Evolutionary conservation across 2,888 invertebrate genomes (phyloP).

Genomic region (Melanotus villosus): DNA sequence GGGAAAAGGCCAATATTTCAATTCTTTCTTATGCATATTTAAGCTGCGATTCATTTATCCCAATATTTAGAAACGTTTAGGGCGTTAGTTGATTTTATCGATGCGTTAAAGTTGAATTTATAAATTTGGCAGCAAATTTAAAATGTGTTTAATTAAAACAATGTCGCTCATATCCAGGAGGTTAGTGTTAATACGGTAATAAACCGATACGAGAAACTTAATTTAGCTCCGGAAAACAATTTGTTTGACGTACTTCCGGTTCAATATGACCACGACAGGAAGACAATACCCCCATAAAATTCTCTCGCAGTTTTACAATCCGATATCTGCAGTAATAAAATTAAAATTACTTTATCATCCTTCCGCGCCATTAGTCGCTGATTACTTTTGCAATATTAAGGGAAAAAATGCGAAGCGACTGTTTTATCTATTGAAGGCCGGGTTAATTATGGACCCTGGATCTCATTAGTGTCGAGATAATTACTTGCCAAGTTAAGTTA

Average conservation of each 20-base stretch:
- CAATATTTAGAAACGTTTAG: too few species aligned
- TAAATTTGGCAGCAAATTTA: too few species aligned
- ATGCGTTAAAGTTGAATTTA: too few species aligned
- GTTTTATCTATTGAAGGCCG: conserved; percentile 57
- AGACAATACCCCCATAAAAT: conserved; percentile 44
- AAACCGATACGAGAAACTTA: conserved; percentile 5
- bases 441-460: conserved; percentile 59
- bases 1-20: too few species aligned
- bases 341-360: conserved; percentile 63
- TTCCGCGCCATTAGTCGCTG: conserved; percentile 61
- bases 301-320: conserved; percentile 46
- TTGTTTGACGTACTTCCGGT: conserved; percentile 30
- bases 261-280: conserved; percentile 44
- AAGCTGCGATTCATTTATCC: too few species aligned
- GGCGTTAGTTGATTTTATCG: too few species aligned
- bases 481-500: conserved; percentile 56
- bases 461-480: conserved; percentile 55
- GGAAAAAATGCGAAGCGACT: conserved; percentile 56
- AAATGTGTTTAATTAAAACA: too few species aligned
- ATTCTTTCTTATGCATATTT: too few species aligned
- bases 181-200: not conserved
- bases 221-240: conserved; percentile 30
- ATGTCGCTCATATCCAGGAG: too few species aligned
- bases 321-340: conserved; percentile 59
- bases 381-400: conserved; percentile 60